A percentile compares a stretch with the other conserved stretches of the same genome.
Conservation (phyloP, 2,113 vertebrate species). For the Diphyllodes magnificus region DNA sequence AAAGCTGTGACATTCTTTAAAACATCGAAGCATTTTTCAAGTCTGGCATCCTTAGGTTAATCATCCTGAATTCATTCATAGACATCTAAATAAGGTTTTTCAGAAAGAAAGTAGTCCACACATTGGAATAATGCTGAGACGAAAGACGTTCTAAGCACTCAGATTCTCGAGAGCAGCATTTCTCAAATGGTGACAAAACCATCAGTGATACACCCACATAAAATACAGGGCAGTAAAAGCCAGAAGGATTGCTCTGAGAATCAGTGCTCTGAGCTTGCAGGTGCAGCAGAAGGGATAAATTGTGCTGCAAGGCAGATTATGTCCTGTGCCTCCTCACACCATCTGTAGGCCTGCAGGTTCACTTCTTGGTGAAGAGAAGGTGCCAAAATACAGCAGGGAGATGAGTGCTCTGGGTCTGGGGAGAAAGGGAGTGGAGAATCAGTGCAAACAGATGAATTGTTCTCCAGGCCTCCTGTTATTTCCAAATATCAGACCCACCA, state of each 20-base stretch:
- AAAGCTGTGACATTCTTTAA: background rate
- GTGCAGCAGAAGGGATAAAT: background rate
- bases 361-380: background rate
- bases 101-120: background rate
- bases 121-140: background rate
- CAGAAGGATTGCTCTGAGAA: background rate
- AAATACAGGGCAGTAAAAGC: background rate
- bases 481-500: background rate
- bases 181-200: background rate
- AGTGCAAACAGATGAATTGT: background rate
- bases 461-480: background rate
- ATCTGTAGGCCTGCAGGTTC: background rate
- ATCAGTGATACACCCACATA: background rate
- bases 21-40: background rate
- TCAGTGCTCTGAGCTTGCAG: background rate
- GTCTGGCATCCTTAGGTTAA: background rate
- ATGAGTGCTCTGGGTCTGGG: background rate
- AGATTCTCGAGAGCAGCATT: background rate
- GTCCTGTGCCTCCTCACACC: background rate
- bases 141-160: background rate
- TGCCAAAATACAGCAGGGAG: background rate
- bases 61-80: background rate
- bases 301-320: background rate
- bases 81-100: background rate
- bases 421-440: background rate